phyloP scores from a whole-genome alignment of 92 coral and sea anemone genomes.

The Umimayanthus chanpuru region DNA sequence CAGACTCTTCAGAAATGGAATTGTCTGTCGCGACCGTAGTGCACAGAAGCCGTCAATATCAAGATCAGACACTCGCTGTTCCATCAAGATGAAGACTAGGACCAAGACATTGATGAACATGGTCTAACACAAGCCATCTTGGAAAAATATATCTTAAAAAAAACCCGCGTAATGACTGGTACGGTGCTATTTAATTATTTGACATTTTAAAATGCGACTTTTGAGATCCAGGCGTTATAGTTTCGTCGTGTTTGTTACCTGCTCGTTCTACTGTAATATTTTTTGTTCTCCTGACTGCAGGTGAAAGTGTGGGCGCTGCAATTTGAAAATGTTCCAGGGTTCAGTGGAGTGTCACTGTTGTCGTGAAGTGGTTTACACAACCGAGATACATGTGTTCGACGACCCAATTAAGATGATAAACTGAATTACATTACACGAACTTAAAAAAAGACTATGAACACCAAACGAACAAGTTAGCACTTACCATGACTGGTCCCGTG shows the following conservation, averaged over 20 bases:
- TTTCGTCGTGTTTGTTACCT: not conserved
- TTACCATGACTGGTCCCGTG: too few species aligned
- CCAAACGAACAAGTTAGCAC: too few species aligned
- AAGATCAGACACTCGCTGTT: too few species aligned
- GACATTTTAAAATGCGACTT: not conserved
- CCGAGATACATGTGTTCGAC: too few species aligned
- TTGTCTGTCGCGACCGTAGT: not conserved
- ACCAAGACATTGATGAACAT: conserved; percentile 39
- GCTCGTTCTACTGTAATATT: too few species aligned
- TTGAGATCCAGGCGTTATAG: not conserved
- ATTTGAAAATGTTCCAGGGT: conserved; percentile 42
- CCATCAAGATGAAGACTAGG: conserved; percentile 6
- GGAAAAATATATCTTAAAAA: not conserved
- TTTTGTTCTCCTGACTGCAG: conserved; percentile 17
- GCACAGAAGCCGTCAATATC: not conserved
- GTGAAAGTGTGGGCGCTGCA: conserved; percentile 34
- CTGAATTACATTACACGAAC: too few species aligned
- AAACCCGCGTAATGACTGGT: not conserved
- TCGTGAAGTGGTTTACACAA: too few species aligned
- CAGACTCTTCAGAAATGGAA: not conserved
- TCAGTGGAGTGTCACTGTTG: conserved; percentile 60
- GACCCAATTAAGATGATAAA: too few species aligned
- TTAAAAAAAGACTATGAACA: too few species aligned
- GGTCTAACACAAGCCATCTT: conserved; percentile 35
- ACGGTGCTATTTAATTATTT: not conserved